phyloP scores from a whole-genome alignment of 2,888 invertebrate genomes.

The Beris chalybata region DNA sequence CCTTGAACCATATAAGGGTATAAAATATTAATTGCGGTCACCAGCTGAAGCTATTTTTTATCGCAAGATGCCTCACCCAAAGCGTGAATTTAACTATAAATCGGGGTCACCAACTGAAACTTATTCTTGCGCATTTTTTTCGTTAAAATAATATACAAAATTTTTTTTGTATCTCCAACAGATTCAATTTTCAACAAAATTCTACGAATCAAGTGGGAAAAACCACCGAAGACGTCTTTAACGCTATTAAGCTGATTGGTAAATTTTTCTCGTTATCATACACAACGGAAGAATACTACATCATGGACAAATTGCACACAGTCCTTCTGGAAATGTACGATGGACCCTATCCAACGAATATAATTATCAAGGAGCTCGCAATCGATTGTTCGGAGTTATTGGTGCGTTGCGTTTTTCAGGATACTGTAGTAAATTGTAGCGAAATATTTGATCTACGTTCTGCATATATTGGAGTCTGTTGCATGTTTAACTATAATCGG shows the following conservation, averaged over 20 bases:
- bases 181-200: conserved; percentile 31
- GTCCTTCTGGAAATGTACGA: conserved; percentile 48
- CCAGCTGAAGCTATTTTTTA: too few relatives aligned
- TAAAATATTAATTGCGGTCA: too few relatives aligned
- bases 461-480: conserved; percentile 50
- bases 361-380: conserved; percentile 46
- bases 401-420: conserved; percentile 46
- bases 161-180: neutral
- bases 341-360: conserved; percentile 47
- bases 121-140: too few relatives aligned
- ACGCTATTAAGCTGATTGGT: conserved; percentile 45
- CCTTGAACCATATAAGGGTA: too few relatives aligned
- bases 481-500: conserved; percentile 51
- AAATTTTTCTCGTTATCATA: conserved; percentile 46
- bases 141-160: neutral
- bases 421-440: conserved; percentile 43
- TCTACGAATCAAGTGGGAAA: conserved; percentile 8
- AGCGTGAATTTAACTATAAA: too few relatives aligned
- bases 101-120: too few relatives aligned
- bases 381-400: conserved; percentile 49
- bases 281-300: conserved; percentile 39
- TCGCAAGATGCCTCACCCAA: too few relatives aligned
- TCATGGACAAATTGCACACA: conserved; percentile 46
- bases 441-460: conserved; percentile 45
- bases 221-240: conserved; percentile 44